A percentile compares a stretch with the other conserved stretches of the same genome.
phyloP scores from a whole-genome alignment of 2,888 invertebrate species.

The Pecten maximus region DNA sequence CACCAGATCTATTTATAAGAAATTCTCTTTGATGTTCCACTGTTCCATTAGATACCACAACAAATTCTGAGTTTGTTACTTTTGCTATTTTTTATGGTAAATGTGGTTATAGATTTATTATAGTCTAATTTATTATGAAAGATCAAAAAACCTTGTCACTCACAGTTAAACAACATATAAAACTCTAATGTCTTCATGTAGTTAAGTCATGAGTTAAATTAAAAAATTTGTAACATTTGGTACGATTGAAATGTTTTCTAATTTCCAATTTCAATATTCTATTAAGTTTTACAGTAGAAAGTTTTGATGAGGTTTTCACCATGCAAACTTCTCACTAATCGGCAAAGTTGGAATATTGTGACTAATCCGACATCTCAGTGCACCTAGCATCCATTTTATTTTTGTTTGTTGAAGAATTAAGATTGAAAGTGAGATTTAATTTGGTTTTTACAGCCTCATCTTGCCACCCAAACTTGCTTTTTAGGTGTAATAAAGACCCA shows the following conservation, averaged over 20 bases:
- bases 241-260: background rate
- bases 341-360: conserved; percentile 23
- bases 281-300: background rate
- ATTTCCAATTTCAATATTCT: background rate
- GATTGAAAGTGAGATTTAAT: background rate
- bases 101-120: too few relatives aligned
- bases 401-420: background rate
- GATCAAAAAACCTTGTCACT: too few relatives aligned
- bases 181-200: too few relatives aligned
- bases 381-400: background rate
- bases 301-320: background rate
- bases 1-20: too few relatives aligned
- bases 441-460: background rate
- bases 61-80: too few relatives aligned
- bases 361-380: background rate
- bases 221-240: too few relatives aligned
- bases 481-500: background rate
- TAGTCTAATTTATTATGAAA: too few relatives aligned
- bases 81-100: too few relatives aligned
- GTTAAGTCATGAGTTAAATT: too few relatives aligned
- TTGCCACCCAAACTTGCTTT: background rate
- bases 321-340: conserved; percentile 5
- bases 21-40: too few relatives aligned
- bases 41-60: too few relatives aligned
- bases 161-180: too few relatives aligned